Percentiles rank a stretch among this genome's conserved stretches.
Conservation (phyloP, 2,797 vertebrate genomes). For the Melanotaenia boesemani region DNA sequence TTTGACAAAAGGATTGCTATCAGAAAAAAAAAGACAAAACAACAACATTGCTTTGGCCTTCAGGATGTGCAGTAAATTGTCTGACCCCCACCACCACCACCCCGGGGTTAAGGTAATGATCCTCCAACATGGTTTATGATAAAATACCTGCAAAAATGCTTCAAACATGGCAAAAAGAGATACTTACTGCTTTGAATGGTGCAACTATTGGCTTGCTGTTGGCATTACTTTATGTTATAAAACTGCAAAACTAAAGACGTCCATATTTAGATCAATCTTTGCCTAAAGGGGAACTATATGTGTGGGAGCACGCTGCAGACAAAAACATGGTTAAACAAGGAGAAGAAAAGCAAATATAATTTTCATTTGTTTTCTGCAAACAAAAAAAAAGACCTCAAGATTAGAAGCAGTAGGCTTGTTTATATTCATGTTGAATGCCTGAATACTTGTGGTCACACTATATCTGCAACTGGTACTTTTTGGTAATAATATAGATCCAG, state of each 20-base stretch:
- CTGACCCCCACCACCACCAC: neutral
- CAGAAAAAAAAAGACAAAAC: neutral
- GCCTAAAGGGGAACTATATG: neutral
- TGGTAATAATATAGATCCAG: constrained; percentile 2
- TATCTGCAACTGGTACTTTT: constrained; percentile 18
- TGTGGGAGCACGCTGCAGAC: neutral
- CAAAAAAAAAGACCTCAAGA: too few species aligned
- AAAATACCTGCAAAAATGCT: neutral
- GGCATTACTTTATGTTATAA: neutral
- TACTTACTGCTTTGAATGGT: neutral
- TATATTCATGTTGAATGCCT: neutral
- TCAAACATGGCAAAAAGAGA: neutral
- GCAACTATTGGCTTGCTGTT: neutral
- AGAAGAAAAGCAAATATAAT: neutral
- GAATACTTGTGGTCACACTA: constrained; percentile 4
- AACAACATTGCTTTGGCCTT: neutral
- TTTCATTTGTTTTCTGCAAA: neutral
- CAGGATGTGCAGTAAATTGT: neutral
- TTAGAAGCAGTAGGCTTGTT: neutral
- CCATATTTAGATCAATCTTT: neutral
- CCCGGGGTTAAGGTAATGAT: neutral
- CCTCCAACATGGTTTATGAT: neutral
- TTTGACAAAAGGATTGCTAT: neutral
- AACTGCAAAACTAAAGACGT: neutral
- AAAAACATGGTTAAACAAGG: neutral